phyloP scores from a whole-genome alignment of 2,797 vertebrate species.

The Tauraco hartlaubi region DNA sequence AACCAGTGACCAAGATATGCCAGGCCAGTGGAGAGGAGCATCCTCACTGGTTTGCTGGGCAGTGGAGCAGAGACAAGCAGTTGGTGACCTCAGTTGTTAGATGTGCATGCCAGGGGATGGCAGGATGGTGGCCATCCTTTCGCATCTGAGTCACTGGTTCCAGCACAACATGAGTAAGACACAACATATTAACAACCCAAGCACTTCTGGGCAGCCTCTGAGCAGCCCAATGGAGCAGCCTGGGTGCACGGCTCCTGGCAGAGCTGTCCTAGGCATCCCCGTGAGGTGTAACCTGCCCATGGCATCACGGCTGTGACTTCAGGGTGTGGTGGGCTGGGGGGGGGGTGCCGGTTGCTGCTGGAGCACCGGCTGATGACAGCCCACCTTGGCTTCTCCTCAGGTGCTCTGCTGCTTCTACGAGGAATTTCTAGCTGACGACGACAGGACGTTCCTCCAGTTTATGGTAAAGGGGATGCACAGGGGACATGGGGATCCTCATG shows the following conservation, averaged over 20 bases:
- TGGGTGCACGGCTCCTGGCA: not conserved
- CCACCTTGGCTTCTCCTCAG: slow-evolving; percentile 58
- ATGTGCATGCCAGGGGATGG: not conserved
- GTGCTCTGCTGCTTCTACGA: slow-evolving; percentile 70
- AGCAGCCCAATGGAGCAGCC: not conserved
- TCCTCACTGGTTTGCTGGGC: not conserved
- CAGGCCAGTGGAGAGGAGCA: not conserved
- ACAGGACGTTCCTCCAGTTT: slow-evolving; percentile 75
- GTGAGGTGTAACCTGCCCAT: not conserved
- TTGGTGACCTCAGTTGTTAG: not conserved
- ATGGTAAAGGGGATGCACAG: slow-evolving; percentile 57
- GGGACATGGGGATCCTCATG: fast-evolving
- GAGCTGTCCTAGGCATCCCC: not conserved
- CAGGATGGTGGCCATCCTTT: not conserved
- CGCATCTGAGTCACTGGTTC: not conserved
- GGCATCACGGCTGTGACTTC: not conserved
- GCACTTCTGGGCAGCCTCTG: not conserved
- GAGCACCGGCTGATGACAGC: not conserved
- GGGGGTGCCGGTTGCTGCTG: not conserved
- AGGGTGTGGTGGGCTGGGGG: not conserved
- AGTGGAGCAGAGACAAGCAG: not conserved
- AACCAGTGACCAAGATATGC: not conserved
- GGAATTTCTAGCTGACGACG: slow-evolving; percentile 74
- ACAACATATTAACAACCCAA: not conserved
- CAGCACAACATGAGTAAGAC: not conserved